Evolutionary conservation across 2,888 invertebrate genomes (phyloP).

Genomic region (Trachelus tabidus): DNA sequence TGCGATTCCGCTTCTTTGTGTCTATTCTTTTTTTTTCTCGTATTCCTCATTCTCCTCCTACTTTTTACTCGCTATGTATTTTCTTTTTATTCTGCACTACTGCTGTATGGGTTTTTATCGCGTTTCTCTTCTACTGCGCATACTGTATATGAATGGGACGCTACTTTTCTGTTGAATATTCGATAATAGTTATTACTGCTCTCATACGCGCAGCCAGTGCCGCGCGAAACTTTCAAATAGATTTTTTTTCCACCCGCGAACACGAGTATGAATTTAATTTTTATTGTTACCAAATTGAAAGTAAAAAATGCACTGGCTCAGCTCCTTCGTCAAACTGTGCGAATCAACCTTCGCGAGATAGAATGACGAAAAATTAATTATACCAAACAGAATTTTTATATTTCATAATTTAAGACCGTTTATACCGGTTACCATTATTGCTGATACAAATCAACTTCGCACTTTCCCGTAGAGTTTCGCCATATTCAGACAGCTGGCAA

Average conservation of each 20-base stretch:
- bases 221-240: neutral
- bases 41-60: neutral
- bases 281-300: neutral
- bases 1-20: conserved; percentile 5
- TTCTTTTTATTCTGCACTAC: neutral
- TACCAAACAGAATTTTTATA: neutral
- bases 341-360: neutral
- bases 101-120: neutral
- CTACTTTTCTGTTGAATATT: neutral
- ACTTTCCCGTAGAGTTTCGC: neutral
- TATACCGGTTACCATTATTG: neutral
- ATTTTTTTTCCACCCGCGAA: neutral
- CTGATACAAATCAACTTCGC: neutral
- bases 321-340: neutral
- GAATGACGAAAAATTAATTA: neutral
- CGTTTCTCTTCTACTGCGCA: neutral
- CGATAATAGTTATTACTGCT: neutral
- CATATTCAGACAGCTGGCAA: neutral
- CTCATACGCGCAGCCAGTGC: neutral
- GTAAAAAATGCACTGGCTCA: neutral
- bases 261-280: neutral
- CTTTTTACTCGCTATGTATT: neutral
- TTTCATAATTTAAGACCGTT: neutral
- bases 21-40: neutral
- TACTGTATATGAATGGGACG: neutral